Conservation (phyloP, 2,888 invertebrate genomes). For the Tortricodes alternella region DNA sequence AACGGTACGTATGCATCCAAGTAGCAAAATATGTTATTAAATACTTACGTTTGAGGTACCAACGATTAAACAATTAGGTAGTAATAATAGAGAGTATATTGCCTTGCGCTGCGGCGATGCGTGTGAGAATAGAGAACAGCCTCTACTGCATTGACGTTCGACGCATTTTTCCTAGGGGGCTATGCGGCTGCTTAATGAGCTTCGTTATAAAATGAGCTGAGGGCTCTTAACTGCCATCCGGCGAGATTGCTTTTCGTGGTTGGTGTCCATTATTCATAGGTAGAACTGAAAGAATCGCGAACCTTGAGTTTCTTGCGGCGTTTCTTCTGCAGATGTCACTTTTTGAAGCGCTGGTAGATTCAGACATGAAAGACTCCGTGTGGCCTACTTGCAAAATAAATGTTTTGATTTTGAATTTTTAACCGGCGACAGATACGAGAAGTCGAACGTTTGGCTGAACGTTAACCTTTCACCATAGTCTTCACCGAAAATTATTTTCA, state of each 20-base stretch:
- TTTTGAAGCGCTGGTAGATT: too few species aligned
- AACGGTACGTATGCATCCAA: conserved; percentile 22
- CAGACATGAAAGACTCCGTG: too few species aligned
- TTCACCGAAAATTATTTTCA: too few species aligned
- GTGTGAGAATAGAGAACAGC: conserved; percentile 45
- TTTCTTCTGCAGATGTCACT: too few species aligned
- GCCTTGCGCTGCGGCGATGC: conserved; percentile 35
- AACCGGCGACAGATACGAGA: too few species aligned
- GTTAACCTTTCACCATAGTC: too few species aligned
- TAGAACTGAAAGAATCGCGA: conserved; percentile 62
- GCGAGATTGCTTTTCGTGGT: conserved; percentile 79
- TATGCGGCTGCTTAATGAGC: conserved; percentile 64
- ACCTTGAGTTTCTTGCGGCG: conserved; percentile 50
- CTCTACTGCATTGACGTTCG: conserved; percentile 45
- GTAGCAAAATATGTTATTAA: conserved; percentile 28
- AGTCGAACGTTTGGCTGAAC: too few species aligned
- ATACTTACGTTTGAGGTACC: conserved; percentile 36
- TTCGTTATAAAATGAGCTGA: conserved; percentile 76
- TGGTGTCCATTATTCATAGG: conserved; percentile 74
- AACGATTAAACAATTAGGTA: conserved; percentile 65
- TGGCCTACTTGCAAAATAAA: too few species aligned
- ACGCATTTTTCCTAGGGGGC: conserved; percentile 53
- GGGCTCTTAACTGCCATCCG: conserved; percentile 74
- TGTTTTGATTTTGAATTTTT: too few species aligned
- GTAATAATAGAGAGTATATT: conserved; percentile 66